These are phyloP conservation scores for Bothrops jararaca DNA, from an alignment of 2,113 vertebrate species.

Conservation along the genomic window DNA sequence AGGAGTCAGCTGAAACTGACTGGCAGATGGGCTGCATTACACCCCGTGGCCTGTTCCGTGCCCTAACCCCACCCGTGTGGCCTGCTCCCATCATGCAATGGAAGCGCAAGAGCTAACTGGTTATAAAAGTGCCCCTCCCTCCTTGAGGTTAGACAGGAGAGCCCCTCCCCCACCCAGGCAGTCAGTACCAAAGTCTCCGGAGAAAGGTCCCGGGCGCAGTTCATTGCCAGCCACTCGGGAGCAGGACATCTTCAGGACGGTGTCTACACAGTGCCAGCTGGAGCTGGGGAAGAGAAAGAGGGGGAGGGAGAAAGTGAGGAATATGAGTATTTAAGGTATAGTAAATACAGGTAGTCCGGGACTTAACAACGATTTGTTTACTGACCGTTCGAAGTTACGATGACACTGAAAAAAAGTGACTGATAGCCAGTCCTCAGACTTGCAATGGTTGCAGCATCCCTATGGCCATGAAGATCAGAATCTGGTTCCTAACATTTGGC, in stretches of 20 bases:
- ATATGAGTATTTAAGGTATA: not conserved
- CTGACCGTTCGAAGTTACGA: not conserved
- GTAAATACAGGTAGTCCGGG: not conserved
- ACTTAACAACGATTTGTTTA: not conserved
- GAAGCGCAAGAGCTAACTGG: constrained; percentile 23
- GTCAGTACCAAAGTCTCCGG: constrained; percentile 17
- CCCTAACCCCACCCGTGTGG: not conserved
- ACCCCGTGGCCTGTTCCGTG: not conserved
- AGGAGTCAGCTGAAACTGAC: not conserved
- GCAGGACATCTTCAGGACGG: not conserved
- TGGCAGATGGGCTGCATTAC: not conserved
- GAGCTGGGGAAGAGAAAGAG: not conserved
- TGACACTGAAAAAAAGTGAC: not conserved
- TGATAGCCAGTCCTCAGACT: not conserved
- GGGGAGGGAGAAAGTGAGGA: no score
- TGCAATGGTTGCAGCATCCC: not conserved
- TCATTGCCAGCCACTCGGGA: constrained; percentile 10
- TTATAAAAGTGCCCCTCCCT: constrained; percentile 37
- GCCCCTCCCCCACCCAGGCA: constrained; percentile 14
- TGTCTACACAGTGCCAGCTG: constrained; percentile 12
- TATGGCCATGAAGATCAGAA: no score
- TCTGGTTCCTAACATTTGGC: no score
- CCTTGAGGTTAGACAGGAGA: not conserved
- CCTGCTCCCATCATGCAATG: constrained; percentile 35
- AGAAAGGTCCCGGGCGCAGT: constrained; percentile 20